Base-by-base conservation (phyloP, 1,140 invertebrate genomes). In the Dermatophagoides farinae region DNA sequence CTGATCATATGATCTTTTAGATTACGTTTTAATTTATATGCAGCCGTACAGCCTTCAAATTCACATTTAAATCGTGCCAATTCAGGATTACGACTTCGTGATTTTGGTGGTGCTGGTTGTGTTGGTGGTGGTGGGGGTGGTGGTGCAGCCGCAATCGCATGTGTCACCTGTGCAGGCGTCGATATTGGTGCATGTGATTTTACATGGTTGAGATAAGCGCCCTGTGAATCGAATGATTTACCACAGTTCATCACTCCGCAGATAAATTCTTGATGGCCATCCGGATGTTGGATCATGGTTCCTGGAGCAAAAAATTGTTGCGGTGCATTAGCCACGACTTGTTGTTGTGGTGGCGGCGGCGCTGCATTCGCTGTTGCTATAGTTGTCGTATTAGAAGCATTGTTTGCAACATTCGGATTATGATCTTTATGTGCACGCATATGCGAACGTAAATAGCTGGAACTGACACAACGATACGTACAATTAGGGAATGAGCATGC, bases 401-500 rank as follows among this genome's bases (percentile, higher is more conserved):
- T 14, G 4, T 14, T 18, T 6, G 12, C 25, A 31, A 31, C 53
- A 39, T 12, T 14, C 23, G 53, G 25, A 44, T 40, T 55, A 14
- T 14, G 53, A n/a, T 55, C 53, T 44, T 55, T 55, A 38, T 55
- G 53, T 12, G 53, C 53, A 18, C 53, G 53, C 53, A 55, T 55
- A 23, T 55, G 53, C 5, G 53, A 55, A 23, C 53, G 53, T 23
- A 55, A 38, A 23, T 55, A 55, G n/a, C 53, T 55, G 38, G 53
- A 55, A 38, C 53, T 55, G 23, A 55, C 53, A 55, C 53, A 55
- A 23, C 53, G 53, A 23, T 55, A 55, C 14, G 53, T 55, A 55
- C 53, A 55, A 55, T 55, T 55, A 1, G 53, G 53, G 39, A 38
- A 39, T 25, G 53, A 39, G 22, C 53, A 55, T 14, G 23, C 38